Conservation (phyloP, 2,113 vertebrate genomes). For the Petrocephalus zakoni region DNA sequence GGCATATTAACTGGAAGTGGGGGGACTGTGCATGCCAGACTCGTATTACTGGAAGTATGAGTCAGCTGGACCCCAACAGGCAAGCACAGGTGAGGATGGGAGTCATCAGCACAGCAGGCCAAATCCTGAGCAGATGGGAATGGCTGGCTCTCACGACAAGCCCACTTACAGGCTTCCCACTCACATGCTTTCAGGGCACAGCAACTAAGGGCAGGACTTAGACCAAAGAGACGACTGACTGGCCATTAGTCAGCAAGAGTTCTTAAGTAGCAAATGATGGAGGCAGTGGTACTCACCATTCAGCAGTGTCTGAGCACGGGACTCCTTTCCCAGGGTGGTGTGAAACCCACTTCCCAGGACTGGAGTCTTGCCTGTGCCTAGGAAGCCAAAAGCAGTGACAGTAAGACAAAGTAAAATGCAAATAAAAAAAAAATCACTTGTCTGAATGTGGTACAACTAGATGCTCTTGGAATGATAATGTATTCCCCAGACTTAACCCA, state of each 20-base stretch:
- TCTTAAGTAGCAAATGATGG: not conserved
- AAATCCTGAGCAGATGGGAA: not conserved
- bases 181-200: not conserved
- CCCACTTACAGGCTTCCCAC: not conserved
- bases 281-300: conserved; percentile 70
- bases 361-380: conserved; percentile 68
- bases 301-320: conserved; percentile 82
- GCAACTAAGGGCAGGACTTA: not conserved
- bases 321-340: conserved; percentile 76
- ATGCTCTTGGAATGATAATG: not conserved
- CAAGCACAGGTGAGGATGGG: not conserved
- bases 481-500: not conserved
- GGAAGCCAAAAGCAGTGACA: conserved; percentile 13
- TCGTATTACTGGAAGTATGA: not conserved
- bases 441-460: not conserved
- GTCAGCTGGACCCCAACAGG: not conserved
- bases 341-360: conserved; percentile 76
- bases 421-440: not conserved
- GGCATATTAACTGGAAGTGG: not conserved
- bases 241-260: not conserved
- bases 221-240: not conserved
- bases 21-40: not conserved
- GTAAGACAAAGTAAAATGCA: not conserved
- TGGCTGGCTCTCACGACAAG: not conserved
- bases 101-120: not conserved